Evolutionary conservation across 2,888 invertebrate species (phyloP).

Genomic region (Sarcophaga carnaria): DNA sequence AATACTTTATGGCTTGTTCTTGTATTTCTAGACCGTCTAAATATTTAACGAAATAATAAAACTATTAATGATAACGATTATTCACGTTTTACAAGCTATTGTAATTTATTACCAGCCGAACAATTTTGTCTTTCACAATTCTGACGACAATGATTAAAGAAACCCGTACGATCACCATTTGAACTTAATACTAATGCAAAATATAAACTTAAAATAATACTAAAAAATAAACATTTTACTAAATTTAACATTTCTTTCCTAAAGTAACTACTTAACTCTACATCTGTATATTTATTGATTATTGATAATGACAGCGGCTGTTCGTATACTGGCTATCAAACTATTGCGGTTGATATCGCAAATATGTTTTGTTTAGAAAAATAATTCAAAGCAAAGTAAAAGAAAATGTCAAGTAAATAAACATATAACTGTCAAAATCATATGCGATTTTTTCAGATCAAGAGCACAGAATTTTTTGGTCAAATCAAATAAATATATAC

Average conservation of each 20-base stretch:
- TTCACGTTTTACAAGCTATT: too few relatives aligned
- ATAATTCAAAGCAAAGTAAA: slow-evolving; percentile 3
- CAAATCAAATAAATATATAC: not conserved
- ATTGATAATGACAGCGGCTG: slow-evolving; percentile 34
- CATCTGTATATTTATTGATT: slow-evolving; percentile 53
- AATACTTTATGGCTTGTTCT: slow-evolving; percentile 78
- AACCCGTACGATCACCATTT: slow-evolving; percentile 82
- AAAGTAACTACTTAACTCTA: slow-evolving; percentile 40
- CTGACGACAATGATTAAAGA: slow-evolving; percentile 82
- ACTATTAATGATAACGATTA: not conserved
- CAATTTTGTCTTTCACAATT: slow-evolving; percentile 82
- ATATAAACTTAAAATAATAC: slow-evolving; percentile 51
- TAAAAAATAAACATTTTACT: slow-evolving; percentile 54
- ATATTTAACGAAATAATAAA: not conserved
- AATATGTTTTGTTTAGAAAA: slow-evolving; percentile 44
- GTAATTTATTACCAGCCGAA: slow-evolving; percentile 78
- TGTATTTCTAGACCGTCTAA: slow-evolving; percentile 79
- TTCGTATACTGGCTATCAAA: not conserved
- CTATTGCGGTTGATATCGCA: not conserved
- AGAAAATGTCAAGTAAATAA: slow-evolving; percentile 34
- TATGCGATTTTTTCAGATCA: slow-evolving; percentile 48
- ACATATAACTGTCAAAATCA: slow-evolving; percentile 60
- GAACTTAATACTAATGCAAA: slow-evolving; percentile 75
- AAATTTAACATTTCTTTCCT: slow-evolving; percentile 50
- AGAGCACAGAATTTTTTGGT: slow-evolving; percentile 46